Evolutionary conservation across 30 jellyfish, hydroid and myxozoan genomes (phyloP).

Genomic region (Aurelia aurita complex sp. Pacific): DNA sequence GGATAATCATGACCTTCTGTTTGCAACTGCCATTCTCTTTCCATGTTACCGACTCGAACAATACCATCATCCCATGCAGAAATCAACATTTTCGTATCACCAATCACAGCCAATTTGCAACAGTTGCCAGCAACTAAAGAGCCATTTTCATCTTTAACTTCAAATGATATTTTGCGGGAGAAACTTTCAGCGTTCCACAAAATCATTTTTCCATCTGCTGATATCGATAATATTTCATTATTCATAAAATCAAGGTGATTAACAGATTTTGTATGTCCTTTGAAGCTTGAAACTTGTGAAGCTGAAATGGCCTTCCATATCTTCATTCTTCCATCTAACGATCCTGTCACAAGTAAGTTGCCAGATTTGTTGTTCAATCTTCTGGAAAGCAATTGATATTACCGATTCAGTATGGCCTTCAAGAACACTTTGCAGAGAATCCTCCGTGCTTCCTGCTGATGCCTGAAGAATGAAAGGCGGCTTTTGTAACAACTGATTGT

Average conservation of each 20-base stretch:
- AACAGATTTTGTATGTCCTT: constrained; percentile 33
- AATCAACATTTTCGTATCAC: not conserved
- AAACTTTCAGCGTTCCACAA: constrained; percentile 14
- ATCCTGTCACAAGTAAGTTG: constrained; percentile 25
- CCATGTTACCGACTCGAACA: constrained; percentile 19
- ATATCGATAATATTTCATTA: constrained; percentile 15
- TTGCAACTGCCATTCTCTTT: constrained; percentile 19
- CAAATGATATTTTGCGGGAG: not conserved
- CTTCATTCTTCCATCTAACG: constrained; percentile 36
- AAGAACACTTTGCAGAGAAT: constrained; percentile 6
- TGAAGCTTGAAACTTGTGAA: constrained; percentile 6
- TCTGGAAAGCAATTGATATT: constrained; percentile 10
- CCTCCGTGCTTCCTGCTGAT: not conserved
- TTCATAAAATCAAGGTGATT: constrained; percentile 15
- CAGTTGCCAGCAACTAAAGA: constrained; percentile 15
- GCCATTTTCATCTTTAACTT: constrained; percentile 9
- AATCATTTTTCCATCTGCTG: constrained; percentile 40
- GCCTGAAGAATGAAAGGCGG: not conserved
- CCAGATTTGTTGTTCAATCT: not conserved
- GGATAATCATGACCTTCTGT: constrained; percentile 9
- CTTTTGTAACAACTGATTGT: not conserved
- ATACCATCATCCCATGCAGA: constrained; percentile 58
- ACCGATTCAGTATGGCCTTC: constrained; percentile 44
- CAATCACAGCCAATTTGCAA: constrained; percentile 5
- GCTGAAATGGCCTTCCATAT: constrained; percentile 11